A percentile compares a stretch with the other conserved stretches of the same genome.
These are phyloP conservation scores for Trichomycterus rosablanca DNA, from an alignment of 2,113 vertebrate species.

Conservation along the genomic window DNA sequence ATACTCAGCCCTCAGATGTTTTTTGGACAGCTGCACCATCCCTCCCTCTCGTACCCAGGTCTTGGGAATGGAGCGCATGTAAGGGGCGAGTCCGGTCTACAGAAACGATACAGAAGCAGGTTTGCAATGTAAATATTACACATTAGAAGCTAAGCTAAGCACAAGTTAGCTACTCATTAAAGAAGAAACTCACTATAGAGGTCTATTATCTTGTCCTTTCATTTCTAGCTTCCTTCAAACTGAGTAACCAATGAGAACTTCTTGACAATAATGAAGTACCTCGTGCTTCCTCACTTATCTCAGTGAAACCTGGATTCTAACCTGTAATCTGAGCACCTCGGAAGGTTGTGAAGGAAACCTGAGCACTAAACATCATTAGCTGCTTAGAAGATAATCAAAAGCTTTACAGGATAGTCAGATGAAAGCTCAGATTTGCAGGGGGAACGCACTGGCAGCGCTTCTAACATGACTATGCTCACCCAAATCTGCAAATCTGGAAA, in stretches of 20 bases:
- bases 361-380: constrained; percentile 12
- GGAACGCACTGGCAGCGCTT: constrained; percentile 26
- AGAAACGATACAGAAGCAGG: background rate
- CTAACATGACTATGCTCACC: constrained; percentile 9
- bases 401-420: constrained; percentile 29
- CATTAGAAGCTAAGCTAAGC: background rate
- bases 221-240: background rate
- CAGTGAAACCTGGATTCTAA: constrained; percentile 6
- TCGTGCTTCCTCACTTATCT: background rate
- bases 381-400: constrained; percentile 39
- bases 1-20: constrained; percentile 70
- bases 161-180: no score
- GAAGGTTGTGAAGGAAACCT: constrained; percentile 4
- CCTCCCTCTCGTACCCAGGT: constrained; percentile 93
- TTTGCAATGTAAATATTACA: no score
- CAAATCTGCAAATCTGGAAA: constrained; percentile 1
- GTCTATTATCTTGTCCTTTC: background rate
- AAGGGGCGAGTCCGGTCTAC: constrained; percentile 64
- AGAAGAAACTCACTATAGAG: background rate
- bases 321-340: background rate
- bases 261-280: background rate
- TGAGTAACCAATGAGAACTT: background rate
- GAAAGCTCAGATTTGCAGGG: constrained; percentile 20
- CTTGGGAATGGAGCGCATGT: constrained; percentile 64
- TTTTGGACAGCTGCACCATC: constrained; percentile 82